Percentiles rank a stretch among this genome's conserved stretches.
phyloP scores from a whole-genome alignment of 2,888 invertebrate species.

The Galerucella calmariensis region DNA sequence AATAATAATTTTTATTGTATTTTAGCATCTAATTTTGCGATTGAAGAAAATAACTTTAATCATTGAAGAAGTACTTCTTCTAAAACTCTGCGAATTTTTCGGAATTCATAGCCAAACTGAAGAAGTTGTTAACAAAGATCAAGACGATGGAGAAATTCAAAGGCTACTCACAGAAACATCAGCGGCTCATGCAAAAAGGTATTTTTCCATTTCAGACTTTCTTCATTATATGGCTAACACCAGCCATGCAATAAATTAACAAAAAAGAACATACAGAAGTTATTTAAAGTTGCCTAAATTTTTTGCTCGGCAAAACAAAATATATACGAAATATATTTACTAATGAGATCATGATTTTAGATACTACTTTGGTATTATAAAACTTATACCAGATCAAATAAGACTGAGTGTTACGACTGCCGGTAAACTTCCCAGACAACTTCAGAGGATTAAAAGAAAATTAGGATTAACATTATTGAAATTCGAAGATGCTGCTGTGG shows the following conservation, averaged over 20 bases:
- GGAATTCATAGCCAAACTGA: conserved; percentile 68
- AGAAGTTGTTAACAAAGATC: conserved; percentile 69
- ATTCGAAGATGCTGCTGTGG: conserved; percentile 96
- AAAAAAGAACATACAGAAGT: no score
- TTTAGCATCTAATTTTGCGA: conserved; percentile 80
- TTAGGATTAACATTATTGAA: conserved; percentile 90
- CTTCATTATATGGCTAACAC: no score
- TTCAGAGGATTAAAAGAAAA: conserved; percentile 84
- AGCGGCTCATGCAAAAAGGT: conserved; percentile 83
- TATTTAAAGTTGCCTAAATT: no score
- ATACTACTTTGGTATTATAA: conserved; percentile 62
- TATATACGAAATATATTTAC: no score
- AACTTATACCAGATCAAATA: conserved; percentile 71
- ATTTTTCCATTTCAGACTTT: conserved; percentile 53
- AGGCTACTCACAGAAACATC: conserved; percentile 83
- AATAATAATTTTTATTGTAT: conserved; percentile 32
- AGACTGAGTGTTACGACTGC: conserved; percentile 91
- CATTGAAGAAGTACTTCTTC: conserved; percentile 86
- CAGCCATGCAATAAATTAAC: no score
- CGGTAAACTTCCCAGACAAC: conserved; percentile 80
- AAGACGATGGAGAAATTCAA: conserved; percentile 84
- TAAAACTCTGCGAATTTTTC: conserved; percentile 76
- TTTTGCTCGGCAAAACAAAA: no score
- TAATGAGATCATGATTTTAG: conserved; percentile 34
- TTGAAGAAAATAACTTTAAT: conserved; percentile 86